Evolutionary conservation across 1,140 invertebrate species (phyloP), one percentile per base, ranked within the genome.

Genomic region (Drosophila seguyi): DNA sequence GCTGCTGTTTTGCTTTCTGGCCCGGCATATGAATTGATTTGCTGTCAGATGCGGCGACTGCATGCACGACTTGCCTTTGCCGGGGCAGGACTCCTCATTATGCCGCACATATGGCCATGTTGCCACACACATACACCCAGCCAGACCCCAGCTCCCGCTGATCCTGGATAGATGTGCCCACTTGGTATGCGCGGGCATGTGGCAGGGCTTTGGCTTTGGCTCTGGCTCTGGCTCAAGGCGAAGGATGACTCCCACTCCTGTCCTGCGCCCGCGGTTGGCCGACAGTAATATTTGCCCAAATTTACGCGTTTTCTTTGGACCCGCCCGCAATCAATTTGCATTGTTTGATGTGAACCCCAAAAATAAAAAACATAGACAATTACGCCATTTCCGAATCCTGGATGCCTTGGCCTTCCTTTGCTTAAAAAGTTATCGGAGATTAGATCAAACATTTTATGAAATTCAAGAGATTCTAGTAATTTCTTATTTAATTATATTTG

Each of bases 131-230:
- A n/a, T n/a, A 22, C 31, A 36, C 7, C 3, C 18, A 36, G 20
- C 50, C 72, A 31, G 63, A 48, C 77, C 14, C 20, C 27, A 6
- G 1, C 41, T 20, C 41, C 31, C 16, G 10, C 41, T 48, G 22
- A 31, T 56, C 31, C 78, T 78, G 25, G 45, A 47, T 31, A 27
- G 20, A 20, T 55, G 52, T 27, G 41, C 47, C 85, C 81, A 90
- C 85, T 90, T 90, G 88, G 88, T 90, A 90, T 90, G 85, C 85
- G 81, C 81, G 79, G 78, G 80, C 84, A 87, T 87, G 84, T 87
- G 85, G 84, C 81, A 85, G 81, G 81, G 81, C 71, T 90, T 90
- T 79, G 76, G 72, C 68, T 69, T 27, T 36, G 66, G 66, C 62
- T 69, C 66, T 79, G 76, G 72, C 68, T 69, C 27, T 36, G 66